Conservation (phyloP, 2,797 vertebrate species). For the Sebastes wilsoni region DNA sequence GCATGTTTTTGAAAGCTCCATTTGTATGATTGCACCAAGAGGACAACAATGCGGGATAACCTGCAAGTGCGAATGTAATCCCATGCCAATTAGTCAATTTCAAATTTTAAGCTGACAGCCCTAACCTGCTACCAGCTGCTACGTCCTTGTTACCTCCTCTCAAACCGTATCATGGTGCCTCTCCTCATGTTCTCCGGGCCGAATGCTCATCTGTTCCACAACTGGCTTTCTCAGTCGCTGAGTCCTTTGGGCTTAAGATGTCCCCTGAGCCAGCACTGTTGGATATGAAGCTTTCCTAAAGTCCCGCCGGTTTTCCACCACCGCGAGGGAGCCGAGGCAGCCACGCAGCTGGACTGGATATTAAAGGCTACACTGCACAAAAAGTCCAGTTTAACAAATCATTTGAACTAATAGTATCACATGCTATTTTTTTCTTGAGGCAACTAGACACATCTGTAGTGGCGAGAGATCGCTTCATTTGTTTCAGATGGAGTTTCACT, state of each 20-base stretch:
- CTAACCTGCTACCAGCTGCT: conserved; percentile 55
- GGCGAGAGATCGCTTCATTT: neutral
- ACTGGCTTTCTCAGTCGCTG: conserved; percentile 48
- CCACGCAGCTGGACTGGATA: conserved; percentile 22
- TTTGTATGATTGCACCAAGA: neutral
- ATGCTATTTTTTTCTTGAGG: conserved; percentile 9
- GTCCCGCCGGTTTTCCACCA: conserved; percentile 31
- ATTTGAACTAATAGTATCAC: conserved; percentile 22
- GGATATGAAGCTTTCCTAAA: conserved; percentile 53
- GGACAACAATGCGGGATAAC: neutral
- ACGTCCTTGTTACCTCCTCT: conserved; percentile 35
- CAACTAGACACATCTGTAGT: neutral
- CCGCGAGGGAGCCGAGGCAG: conserved; percentile 22
- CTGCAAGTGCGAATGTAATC: conserved; percentile 27
- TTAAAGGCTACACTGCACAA: conserved; percentile 20
- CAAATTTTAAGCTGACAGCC: conserved; percentile 47
- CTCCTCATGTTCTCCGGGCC: conserved; percentile 33
- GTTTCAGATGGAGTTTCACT: neutral
- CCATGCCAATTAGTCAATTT: conserved; percentile 43
- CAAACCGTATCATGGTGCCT: conserved; percentile 20
- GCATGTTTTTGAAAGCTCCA: neutral
- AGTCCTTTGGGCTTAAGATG: conserved; percentile 46
- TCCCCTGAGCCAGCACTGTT: conserved; percentile 45
- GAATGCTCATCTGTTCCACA: conserved; percentile 61
- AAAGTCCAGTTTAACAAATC: conserved; percentile 25